Conservation (phyloP, 1,140 invertebrate genomes). For the Panagrolaimus sp. region DNA sequence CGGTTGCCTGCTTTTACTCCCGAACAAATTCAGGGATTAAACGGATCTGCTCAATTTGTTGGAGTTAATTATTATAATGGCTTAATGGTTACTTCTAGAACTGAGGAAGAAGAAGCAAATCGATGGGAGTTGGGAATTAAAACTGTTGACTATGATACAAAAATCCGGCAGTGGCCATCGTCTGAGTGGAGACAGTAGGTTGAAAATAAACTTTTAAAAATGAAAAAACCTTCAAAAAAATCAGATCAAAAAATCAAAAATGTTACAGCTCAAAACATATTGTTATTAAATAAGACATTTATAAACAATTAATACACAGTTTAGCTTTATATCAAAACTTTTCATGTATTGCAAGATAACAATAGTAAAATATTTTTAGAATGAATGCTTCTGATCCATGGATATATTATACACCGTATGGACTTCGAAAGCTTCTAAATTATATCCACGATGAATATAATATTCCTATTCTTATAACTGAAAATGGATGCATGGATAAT, state of each 20-base stretch:
- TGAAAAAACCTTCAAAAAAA: too few species aligned
- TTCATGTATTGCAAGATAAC: too few species aligned
- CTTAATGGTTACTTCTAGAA: background rate
- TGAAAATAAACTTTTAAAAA: too few species aligned
- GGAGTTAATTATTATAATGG: constrained; percentile 34
- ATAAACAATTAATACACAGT: too few species aligned
- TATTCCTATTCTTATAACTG: constrained; percentile 39
- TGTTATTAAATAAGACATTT: too few species aligned
- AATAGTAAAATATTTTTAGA: constrained; percentile 36
- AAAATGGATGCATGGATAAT: constrained; percentile 41
- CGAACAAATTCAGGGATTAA: constrained; percentile 51
- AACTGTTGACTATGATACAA: background rate
- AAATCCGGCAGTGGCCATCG: constrained; percentile 31
- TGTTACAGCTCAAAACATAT: too few species aligned
- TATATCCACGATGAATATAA: constrained; percentile 40
- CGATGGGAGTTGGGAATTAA: background rate
- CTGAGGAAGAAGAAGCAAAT: background rate
- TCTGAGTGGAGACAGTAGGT: constrained; percentile 1
- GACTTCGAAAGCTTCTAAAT: constrained; percentile 27
- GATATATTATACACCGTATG: constrained; percentile 17
- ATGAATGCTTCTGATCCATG: constrained; percentile 41
- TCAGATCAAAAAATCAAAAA: too few species aligned
- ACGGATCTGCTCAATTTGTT: constrained; percentile 30
- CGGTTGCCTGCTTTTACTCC: constrained; percentile 57
- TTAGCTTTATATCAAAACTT: too few species aligned